phyloP scores from a whole-genome alignment of 2,113 vertebrate species.

The Nanger granti region DNA sequence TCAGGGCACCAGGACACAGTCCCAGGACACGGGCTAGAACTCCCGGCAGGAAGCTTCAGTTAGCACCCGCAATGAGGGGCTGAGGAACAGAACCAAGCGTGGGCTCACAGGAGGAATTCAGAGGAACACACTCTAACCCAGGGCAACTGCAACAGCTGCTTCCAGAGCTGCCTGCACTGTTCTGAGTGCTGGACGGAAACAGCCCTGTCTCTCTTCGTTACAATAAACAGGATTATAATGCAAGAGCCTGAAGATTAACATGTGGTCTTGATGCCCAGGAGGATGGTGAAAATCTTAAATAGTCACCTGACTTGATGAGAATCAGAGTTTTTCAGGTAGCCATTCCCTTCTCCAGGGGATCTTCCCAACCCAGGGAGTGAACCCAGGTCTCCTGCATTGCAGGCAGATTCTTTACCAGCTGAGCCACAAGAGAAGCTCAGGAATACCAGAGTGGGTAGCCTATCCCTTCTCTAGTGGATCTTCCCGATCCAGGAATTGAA shows the following conservation, averaged over 20 bases:
- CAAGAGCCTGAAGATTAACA: background rate
- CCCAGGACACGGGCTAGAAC: too few relatives aligned
- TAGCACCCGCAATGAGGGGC: background rate
- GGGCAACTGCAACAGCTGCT: background rate
- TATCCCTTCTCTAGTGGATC: background rate
- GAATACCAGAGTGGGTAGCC: background rate
- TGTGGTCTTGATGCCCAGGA: background rate
- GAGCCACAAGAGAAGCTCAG: background rate
- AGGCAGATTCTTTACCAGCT: background rate
- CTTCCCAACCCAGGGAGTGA: background rate
- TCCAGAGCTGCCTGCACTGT: background rate
- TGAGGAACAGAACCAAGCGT: background rate
- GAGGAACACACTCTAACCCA: background rate
- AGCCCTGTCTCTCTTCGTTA: background rate
- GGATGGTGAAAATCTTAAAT: background rate
- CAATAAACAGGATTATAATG: background rate
- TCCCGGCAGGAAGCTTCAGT: background rate
- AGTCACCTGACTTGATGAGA: background rate
- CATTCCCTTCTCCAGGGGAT: background rate
- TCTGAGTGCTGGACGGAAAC: background rate
- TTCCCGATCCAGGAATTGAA: background rate
- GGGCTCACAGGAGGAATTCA: background rate
- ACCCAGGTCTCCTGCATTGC: background rate
- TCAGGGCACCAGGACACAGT: background rate
- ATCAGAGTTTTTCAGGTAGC: background rate